These are phyloP conservation scores for Polia nebulosa DNA, from an alignment of 2,888 invertebrate genomes.

Conservation along the genomic window DNA sequence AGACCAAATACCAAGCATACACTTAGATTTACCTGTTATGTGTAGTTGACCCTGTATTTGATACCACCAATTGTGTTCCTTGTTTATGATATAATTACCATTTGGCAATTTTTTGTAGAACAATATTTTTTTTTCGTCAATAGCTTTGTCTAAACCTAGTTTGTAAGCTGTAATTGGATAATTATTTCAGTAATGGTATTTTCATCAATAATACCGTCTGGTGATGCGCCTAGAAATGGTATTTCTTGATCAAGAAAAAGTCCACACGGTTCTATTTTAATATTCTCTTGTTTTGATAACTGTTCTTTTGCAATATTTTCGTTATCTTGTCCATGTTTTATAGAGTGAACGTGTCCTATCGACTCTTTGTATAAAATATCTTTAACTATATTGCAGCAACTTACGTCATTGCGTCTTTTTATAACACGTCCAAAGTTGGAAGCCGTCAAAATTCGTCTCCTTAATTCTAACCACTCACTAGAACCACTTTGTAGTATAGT, in stretches of 20 bases:
- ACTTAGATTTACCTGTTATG: slow-evolving; percentile 8
- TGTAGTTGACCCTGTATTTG: slow-evolving; percentile 5
- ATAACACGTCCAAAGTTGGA: slow-evolving; percentile 10
- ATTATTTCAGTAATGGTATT: neutral
- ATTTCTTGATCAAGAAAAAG: neutral
- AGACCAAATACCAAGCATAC: slow-evolving; percentile 4
- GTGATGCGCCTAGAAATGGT: slow-evolving; percentile 7
- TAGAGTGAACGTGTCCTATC: neutral
- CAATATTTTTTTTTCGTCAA: neutral
- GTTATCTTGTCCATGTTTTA: slow-evolving; percentile 10
- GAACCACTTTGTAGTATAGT: slow-evolving; percentile 9
- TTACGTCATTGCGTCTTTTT: slow-evolving; percentile 7
- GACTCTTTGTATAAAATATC: neutral
- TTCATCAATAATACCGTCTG: slow-evolving; percentile 5
- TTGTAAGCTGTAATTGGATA: neutral
- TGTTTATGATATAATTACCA: slow-evolving; percentile 1
- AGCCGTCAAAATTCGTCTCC: slow-evolving; percentile 12
- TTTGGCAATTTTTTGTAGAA: neutral
- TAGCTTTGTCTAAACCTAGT: neutral
- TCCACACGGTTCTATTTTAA: slow-evolving; percentile 5
- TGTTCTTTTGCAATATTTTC: neutral
- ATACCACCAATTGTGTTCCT: slow-evolving; percentile 15
- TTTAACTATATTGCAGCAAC: slow-evolving; percentile 3
- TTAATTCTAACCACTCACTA: slow-evolving; percentile 16
- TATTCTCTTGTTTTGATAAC: neutral